These are phyloP conservation scores for Acanthiza pusilla DNA, from an alignment of 2,797 vertebrate genomes.

Conservation along the genomic window DNA sequence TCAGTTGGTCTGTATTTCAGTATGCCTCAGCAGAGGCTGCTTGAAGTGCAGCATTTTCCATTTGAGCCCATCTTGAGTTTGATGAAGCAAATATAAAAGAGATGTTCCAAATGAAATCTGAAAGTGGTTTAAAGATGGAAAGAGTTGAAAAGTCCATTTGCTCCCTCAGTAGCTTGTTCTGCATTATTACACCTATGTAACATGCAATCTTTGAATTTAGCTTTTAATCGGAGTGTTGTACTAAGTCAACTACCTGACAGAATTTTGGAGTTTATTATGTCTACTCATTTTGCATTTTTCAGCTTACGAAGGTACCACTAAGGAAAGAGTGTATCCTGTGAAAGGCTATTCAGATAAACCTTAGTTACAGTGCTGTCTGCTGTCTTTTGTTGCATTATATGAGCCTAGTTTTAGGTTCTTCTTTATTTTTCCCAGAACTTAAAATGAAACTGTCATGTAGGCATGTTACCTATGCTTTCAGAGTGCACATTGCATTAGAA, in stretches of 20 bases:
- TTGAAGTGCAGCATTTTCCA: neutral
- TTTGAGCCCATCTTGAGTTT: neutral
- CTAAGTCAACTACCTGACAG: neutral
- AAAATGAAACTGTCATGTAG: neutral
- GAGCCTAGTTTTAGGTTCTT: neutral
- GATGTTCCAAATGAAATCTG: neutral
- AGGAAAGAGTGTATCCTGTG: neutral
- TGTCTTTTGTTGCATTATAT: neutral
- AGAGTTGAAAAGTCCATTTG: neutral
- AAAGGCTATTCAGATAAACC: neutral
- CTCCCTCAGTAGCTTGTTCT: neutral
- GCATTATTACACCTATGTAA: neutral
- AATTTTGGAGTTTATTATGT: neutral
- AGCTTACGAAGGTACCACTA: neutral
- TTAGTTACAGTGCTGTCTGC: neutral
- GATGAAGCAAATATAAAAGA: neutral
- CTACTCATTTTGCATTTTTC: neutral
- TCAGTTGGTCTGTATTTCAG: neutral
- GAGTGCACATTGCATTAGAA: accelerated
- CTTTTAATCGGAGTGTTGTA: neutral
- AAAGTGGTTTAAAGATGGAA: neutral
- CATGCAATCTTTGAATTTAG: neutral
- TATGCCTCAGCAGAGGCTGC: neutral
- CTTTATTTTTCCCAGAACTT: neutral
- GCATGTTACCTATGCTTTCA: neutral